Evolutionary conservation across 2,797 vertebrate genomes (phyloP).

Genomic region (Tiaroga cobitis): DNA sequence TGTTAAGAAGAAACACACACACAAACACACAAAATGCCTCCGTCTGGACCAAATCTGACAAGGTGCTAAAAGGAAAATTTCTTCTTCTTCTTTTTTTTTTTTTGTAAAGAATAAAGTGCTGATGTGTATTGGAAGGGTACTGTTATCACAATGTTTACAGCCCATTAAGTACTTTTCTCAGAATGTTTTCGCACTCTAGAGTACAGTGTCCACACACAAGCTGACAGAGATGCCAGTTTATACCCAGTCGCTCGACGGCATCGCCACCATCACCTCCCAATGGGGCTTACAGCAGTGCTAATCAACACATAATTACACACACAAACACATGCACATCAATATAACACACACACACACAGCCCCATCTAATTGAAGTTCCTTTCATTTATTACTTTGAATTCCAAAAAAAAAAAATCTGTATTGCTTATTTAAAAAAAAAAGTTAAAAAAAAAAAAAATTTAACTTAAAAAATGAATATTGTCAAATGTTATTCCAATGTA

Average conservation of each 20-base stretch:
- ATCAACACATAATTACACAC: conserved; percentile 67
- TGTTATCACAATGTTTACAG: conserved; percentile 54
- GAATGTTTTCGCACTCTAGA: conserved; percentile 53
- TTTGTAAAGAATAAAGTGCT: background rate
- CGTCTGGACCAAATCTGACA: conserved; percentile 22
- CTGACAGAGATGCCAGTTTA: conserved; percentile 61
- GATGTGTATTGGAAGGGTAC: conserved; percentile 39
- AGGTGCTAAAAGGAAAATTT: background rate
- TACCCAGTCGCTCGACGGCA: conserved; percentile 48
- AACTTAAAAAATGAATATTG: no score
- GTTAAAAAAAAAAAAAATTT: background rate
- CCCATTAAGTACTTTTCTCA: conserved; percentile 58
- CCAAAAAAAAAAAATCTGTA: no score
- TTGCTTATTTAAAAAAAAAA: conserved; percentile 5
- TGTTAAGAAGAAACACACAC: background rate
- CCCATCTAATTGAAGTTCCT: conserved; percentile 11
- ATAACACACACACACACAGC: conserved; percentile 37
- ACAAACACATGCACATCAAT: conserved; percentile 41
- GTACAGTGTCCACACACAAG: conserved; percentile 62
- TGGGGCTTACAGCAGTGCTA: conserved; percentile 58
- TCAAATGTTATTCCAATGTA: background rate
- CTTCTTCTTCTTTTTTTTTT: no score
- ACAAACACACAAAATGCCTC: background rate
- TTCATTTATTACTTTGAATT: conserved; percentile 18
- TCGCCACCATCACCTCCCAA: conserved; percentile 34